Conservation (phyloP, 30 jellyfish, hydroid and myxozoan genomes). For the Hydractinia echinata region DNA sequence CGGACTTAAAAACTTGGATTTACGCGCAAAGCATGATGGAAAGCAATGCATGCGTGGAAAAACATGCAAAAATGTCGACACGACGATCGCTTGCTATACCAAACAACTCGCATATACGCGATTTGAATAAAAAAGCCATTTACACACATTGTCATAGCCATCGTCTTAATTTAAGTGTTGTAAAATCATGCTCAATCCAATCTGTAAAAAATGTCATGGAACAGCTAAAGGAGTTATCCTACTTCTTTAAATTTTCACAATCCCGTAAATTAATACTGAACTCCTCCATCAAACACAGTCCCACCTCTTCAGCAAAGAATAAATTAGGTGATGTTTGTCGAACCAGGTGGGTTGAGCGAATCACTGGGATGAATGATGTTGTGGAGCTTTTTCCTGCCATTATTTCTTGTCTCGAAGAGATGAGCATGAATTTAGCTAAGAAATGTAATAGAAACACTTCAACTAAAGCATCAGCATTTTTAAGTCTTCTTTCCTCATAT, state of each 20-base stretch:
- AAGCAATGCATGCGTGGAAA: too few species aligned
- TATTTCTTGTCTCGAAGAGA: conserved; percentile 32
- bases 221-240: conserved; percentile 18
- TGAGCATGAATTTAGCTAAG: conserved; percentile 18
- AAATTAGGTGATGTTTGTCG: conserved; percentile 52
- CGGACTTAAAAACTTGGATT: too few species aligned
- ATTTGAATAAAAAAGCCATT: conserved; percentile 31
- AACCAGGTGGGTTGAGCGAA: conserved; percentile 57
- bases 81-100: too few species aligned
- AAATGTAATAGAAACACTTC: conserved; percentile 21
- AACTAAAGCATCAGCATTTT: neutral
- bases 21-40: too few species aligned
- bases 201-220: conserved; percentile 49
- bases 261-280: conserved; percentile 4
- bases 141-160: conserved; percentile 59
- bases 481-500: neutral
- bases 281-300: neutral
- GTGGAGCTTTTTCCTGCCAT: conserved; percentile 34
- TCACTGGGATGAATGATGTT: conserved; percentile 45
- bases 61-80: too few species aligned
- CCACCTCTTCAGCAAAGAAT: conserved; percentile 14
- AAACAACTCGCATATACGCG: too few species aligned
- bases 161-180: conserved; percentile 52
- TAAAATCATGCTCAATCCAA: conserved; percentile 37
- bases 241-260: conserved; percentile 10